Evolutionary conservation across 2,888 invertebrate species (phyloP), one percentile per base, ranked within the genome.

Genomic region (Andrena flavipes): DNA sequence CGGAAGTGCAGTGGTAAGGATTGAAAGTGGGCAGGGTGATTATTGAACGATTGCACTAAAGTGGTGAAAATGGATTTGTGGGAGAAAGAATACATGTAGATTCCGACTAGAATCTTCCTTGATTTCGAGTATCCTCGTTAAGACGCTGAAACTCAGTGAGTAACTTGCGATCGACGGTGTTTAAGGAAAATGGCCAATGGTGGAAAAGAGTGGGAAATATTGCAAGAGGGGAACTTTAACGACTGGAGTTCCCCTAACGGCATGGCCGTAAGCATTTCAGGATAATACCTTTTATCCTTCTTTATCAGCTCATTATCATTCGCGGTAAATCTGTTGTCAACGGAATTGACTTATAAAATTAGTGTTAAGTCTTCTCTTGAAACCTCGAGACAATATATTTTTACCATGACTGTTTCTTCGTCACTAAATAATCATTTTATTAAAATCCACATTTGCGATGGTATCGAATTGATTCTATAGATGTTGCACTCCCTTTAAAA

Each of bases 141-240:
- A 67, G 65, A 69, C 49, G 23, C 33, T 10, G 16, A 70, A 42
- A 35, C 13, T n/a, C 64, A 16, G 65, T 62, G 56, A 80, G 75
- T 77, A 71, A 84, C 64, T 78, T 62, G 67, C 63, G 60, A 76
- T 84, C 56, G 54, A 48, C 65, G 71, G 69, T 67, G 67, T 82
- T 84, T 71, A 74, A 71, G 51, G 71, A 26, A 63, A 75, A 79
- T 56, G 64, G 54, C 69, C 63, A 74, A 78, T 42, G 77, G 60
- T 42, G 77, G 77, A 69, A 71, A 71, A 62, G 69, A 73, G 60
- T 54, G 71, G 76, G 82, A 80, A 84, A 84, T 87, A 84, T 87
- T 85, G 75, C 70, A 68, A 63, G 59, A 84, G 80, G 82, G 82
- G 62, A 60, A 82, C 71, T 82, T 87, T 88, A 89, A 89, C 84